These are phyloP conservation scores for Rhyacophila brunnea DNA, from an alignment of 1,140 invertebrate species.

Conservation along the genomic window DNA sequence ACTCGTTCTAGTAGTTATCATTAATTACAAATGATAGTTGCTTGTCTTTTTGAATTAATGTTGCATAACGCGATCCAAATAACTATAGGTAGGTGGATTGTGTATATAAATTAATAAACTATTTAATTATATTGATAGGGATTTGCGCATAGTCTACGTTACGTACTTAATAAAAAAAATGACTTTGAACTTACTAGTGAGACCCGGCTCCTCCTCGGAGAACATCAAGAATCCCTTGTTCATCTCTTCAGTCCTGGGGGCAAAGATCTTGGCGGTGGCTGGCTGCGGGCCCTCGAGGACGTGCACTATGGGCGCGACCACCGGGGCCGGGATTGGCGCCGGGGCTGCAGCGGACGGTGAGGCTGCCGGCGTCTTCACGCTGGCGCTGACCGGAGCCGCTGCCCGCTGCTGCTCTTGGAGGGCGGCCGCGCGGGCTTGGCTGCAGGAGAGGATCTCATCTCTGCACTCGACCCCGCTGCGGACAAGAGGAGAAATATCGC, in stretches of 20 bases:
- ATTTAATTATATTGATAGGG: no score
- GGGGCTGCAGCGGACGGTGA: constrained; percentile 11
- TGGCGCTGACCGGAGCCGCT: neutral
- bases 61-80: no score
- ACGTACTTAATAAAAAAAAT: no score
- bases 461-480: constrained; percentile 83
- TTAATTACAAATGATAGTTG: no score
- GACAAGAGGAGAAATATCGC: constrained; percentile 43
- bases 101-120: no score
- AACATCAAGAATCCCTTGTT: constrained; percentile 88
- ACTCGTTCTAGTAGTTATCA: no score
- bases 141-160: no score
- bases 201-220: constrained; percentile 77
- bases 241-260: constrained; percentile 87
- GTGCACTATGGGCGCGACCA: constrained; percentile 25
- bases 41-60: no score
- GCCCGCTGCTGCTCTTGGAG: constrained; percentile 35
- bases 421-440: constrained; percentile 60
- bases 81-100: no score
- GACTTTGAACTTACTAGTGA: constrained; percentile 77
- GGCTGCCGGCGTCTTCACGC: constrained; percentile 1
- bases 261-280: constrained; percentile 76
- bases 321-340: constrained; percentile 33
- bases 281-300: constrained; percentile 55
- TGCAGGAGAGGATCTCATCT: constrained; percentile 80